A percentile compares a stretch with the other conserved stretches of the same genome.
Conservation (phyloP, 1,140 invertebrate genomes). For the Scylla paramamosain region DNA sequence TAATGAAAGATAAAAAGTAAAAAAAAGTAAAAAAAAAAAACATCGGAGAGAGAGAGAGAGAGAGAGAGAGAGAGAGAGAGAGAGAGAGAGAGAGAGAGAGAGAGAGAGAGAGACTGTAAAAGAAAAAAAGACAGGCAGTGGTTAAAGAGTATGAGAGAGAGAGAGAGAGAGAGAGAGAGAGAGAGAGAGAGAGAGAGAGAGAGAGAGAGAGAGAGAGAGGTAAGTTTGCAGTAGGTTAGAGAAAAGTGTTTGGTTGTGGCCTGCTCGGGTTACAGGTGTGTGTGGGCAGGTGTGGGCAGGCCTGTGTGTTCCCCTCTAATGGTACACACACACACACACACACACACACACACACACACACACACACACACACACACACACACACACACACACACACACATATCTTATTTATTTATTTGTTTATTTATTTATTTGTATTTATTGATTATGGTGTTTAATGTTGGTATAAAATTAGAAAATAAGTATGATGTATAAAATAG, state of each 20-base stretch:
- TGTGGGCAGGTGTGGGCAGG: slow-evolving; percentile 6
- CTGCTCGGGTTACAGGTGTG: background rate
- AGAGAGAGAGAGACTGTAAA: background rate
- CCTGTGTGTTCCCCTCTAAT: background rate
- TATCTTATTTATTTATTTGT: no score
- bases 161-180: no score
- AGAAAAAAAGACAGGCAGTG: no score
- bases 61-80: background rate
- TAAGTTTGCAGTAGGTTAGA: no score
- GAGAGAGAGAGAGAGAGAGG: background rate
- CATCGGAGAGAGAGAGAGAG: no score
- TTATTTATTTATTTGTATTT: no score
- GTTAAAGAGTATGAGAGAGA: no score
- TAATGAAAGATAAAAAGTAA: background rate
- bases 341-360: slow-evolving; percentile 20
- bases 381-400: no score
- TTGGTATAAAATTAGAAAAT: no score
- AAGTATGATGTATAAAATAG: no score
- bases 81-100: background rate
- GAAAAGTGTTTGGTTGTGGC: background rate
- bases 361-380: background rate
- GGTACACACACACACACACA: background rate
- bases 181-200: background rate
- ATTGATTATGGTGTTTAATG: no score
- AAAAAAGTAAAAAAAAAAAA: background rate